Percentiles rank a stretch among this genome's conserved stretches.
Conservation (phyloP, 1,140 invertebrate species). For the Zaprionus kolodkinae region DNA sequence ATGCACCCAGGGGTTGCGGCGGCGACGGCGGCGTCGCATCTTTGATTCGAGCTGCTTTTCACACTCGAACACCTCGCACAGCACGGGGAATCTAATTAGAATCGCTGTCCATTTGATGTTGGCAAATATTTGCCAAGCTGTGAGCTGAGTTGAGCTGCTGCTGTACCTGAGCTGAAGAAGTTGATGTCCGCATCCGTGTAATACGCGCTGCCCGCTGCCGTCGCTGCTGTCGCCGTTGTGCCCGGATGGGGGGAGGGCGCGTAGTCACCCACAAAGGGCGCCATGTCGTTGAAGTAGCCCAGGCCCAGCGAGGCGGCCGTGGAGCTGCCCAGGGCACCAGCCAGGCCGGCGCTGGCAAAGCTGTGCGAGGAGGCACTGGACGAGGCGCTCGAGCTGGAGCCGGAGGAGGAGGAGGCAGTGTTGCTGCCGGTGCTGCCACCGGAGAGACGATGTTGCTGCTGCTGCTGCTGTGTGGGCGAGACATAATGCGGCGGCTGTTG, state of each 20-base stretch:
- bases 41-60: conserved; percentile 67
- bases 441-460: conserved; percentile 73
- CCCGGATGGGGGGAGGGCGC: conserved; percentile 20
- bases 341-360: conserved; percentile 46
- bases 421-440: conserved; percentile 79
- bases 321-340: conserved; percentile 67
- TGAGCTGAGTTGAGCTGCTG: too few relatives aligned
- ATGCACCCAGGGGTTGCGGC: conserved; percentile 53
- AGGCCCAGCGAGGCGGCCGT: conserved; percentile 76
- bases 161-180: conserved; percentile 80
- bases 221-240: conserved; percentile 2
- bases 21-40: conserved; percentile 29
- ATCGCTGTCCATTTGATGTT: conserved; percentile 68
- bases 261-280: conserved; percentile 69
- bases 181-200: conserved; percentile 82
- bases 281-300: conserved; percentile 79
- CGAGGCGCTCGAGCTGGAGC: conserved; percentile 63
- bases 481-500: conserved; percentile 45
- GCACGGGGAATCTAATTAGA: conserved; percentile 67
- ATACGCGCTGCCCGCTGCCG: conserved; percentile 59
- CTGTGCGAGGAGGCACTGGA: conserved; percentile 65
- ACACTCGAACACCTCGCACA: conserved; percentile 62
- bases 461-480: conserved; percentile 42
- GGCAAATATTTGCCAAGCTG: conserved; percentile 71
- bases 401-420: conserved; percentile 69